These are phyloP conservation scores for Eidolon helvum DNA, from an alignment of 2,113 vertebrate genomes.

Conservation along the genomic window DNA sequence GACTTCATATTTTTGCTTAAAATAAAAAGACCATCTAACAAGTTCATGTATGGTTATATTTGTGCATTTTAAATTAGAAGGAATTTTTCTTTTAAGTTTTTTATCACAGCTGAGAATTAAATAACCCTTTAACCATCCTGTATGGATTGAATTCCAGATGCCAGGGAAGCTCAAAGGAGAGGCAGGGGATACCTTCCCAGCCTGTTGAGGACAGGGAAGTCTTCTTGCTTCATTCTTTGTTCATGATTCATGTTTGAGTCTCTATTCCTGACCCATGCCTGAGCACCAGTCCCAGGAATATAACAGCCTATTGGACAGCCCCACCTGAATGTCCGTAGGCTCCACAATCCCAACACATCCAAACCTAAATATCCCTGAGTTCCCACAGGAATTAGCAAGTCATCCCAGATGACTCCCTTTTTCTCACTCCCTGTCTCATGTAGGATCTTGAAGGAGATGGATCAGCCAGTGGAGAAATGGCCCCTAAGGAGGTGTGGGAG, in stretches of 20 bases:
- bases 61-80: not conserved
- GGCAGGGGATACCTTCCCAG: not conserved
- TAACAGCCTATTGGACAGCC: not conserved
- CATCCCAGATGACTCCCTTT: not conserved
- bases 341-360: not conserved
- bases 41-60: not conserved
- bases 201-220: not conserved
- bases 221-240: not conserved
- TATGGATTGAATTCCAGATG: not conserved
- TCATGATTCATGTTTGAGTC: not conserved
- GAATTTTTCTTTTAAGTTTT: not conserved
- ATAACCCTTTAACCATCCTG: not conserved
- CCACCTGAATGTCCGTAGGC: not conserved
- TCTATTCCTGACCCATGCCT: not conserved
- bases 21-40: not conserved
- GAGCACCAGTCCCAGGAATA: not conserved
- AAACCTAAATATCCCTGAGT: not conserved
- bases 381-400: not conserved
- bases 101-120: not conserved
- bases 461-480: not conserved
- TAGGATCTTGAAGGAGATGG: not conserved
- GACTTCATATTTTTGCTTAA: not conserved
- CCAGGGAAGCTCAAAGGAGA: not conserved
- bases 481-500: not conserved
- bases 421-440: not conserved